Conservation (phyloP, 2,797 vertebrate genomes). For the Cynodonichthys magdalenae region DNA sequence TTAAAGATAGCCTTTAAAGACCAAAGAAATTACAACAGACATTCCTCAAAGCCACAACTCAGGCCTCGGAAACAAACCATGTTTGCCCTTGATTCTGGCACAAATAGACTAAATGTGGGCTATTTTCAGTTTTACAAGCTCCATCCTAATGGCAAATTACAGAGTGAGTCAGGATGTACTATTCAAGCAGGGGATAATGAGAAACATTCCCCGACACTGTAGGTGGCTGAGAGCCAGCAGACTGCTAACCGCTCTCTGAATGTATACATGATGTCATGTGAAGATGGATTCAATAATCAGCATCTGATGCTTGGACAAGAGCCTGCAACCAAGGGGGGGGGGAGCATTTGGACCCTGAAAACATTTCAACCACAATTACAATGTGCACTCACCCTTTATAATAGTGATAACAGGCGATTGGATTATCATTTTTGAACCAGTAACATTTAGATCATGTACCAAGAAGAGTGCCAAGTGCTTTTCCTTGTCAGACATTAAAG, state of each 20-base stretch:
- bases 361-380: conserved; percentile 40
- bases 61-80: conserved; percentile 26
- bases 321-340: conserved; percentile 27
- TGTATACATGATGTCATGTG: conserved; percentile 54
- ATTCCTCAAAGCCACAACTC: conserved; percentile 53
- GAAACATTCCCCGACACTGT: conserved; percentile 56
- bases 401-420: conserved; percentile 40
- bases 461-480: conserved; percentile 5
- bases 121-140: conserved; percentile 68
- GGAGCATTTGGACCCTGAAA: conserved; percentile 27
- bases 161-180: conserved; percentile 65
- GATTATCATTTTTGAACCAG: conserved; percentile 36
- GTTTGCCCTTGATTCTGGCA: conserved; percentile 33
- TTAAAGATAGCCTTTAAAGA: conserved; percentile 44
- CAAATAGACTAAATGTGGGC: conserved; percentile 44
- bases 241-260: conserved; percentile 43
- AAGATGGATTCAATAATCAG: conserved; percentile 26
- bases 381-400: conserved; percentile 21
- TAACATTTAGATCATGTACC: conserved; percentile 18
- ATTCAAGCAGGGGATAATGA: conserved; percentile 64
- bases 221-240: conserved; percentile 55
- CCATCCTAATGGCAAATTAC: conserved; percentile 62
- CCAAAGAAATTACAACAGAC: conserved; percentile 52
- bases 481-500: conserved; percentile 18
- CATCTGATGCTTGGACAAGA: conserved; percentile 17